phyloP scores from a whole-genome alignment of 2,113 vertebrate species.

The Cairina moschata region DNA sequence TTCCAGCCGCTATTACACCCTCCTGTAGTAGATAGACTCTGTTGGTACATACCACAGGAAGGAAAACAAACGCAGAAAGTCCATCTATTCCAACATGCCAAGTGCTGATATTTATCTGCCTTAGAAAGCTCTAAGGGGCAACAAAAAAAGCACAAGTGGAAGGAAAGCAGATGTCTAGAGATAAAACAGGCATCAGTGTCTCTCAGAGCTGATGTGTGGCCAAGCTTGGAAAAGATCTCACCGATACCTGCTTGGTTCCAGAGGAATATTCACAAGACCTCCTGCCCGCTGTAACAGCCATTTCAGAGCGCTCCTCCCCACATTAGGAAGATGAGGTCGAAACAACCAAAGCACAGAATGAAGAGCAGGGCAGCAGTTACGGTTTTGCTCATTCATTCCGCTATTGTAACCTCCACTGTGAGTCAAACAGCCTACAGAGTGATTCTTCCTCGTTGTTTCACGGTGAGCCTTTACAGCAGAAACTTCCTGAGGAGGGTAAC shows the following conservation, averaged over 20 bases:
- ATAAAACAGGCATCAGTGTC: not conserved
- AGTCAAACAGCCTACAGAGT: not conserved
- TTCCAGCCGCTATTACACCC: not conserved
- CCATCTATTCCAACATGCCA: not conserved
- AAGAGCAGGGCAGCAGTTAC: not conserved
- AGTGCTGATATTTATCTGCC: not conserved
- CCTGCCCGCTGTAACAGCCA: rapidly evolving
- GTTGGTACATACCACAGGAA: not conserved
- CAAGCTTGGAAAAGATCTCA: not conserved
- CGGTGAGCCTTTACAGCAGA: not conserved
- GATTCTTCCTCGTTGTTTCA: not conserved
- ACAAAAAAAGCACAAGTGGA: not conserved
- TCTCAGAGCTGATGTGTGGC: not conserved
- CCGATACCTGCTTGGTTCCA: not conserved
- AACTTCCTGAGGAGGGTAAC: not conserved
- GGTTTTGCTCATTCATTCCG: not conserved
- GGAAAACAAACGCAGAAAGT: not conserved
- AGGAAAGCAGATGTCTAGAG: not conserved
- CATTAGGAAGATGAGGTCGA: not conserved
- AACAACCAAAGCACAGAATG: not conserved
- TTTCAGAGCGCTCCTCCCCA: not conserved
- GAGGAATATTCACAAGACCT: not conserved
- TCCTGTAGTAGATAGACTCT: not conserved
- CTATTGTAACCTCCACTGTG: not conserved
- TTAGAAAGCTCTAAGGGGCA: not conserved